Base-by-base conservation (phyloP, 1,140 invertebrate genomes). In the Sycobia sp. region DNA sequence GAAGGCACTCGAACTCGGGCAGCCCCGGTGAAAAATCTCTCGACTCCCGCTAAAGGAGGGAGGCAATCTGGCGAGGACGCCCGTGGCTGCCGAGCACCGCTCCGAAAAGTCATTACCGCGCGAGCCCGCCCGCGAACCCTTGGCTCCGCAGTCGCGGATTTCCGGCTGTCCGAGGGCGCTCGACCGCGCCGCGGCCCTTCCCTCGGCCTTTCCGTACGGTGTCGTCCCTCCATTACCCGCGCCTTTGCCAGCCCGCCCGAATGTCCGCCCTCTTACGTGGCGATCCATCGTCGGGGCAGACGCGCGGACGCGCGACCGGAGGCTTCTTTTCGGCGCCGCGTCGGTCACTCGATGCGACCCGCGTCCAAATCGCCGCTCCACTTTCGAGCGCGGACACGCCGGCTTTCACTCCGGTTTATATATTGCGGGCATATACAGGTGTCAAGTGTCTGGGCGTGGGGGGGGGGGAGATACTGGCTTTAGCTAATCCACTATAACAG, bases 381-480 rank as follows among this genome's bases (percentile, higher is more conserved):
- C n/a, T n/a, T n/a, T n/a, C n/a, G n/a, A n/a, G n/a, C n/a, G n/a
- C n/a, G n/a, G n/a, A n/a, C n/a, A n/a, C n/a, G n/a, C n/a, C n/a
- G n/a, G n/a, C n/a, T n/a, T n/a, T n/a, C n/a, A n/a, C n/a, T n/a
- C n/a, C n/a, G n/a, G n/a, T n/a, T n/a, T n/a, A n/a, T n/a, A n/a
- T n/a, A n/a, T n/a, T n/a, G n/a, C n/a, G n/a, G n/a, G n/a, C n/a
- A n/a, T n/a, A n/a, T n/a, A n/a, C n/a, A 8, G 51, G 60, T 62
- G 60, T 62, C 60, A 49, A 55, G 60, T 62, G 29, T 55, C 60
- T 47, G 23, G 22, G n/a, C n/a, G n/a, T n/a, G n/a, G n/a, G n/a
- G n/a, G n/a, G n/a, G n/a, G 8, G 13, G 23, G 49, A 39, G 43
- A 56, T 44, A 16, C 51, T 62, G n/a, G 43, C 51, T 46, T 62